Evolutionary conservation across 2,113 vertebrate genomes (phyloP).

Genomic region (Electrona antarctica): DNA sequence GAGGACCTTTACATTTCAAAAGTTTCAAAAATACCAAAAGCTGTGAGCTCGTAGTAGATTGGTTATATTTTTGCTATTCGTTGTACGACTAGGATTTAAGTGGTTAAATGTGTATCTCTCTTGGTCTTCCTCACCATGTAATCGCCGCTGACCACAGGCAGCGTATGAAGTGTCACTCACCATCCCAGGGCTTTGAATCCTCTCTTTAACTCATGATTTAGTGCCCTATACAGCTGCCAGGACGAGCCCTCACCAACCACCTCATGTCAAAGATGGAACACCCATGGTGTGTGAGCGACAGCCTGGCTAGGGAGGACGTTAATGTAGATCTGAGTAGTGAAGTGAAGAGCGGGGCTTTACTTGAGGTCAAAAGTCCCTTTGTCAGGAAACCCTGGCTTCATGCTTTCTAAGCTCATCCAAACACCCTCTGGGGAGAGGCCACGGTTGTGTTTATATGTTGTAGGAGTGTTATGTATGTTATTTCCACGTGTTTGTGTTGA

Average conservation of each 20-base stretch:
- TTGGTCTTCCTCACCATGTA: conserved; percentile 15
- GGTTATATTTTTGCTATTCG: too few relatives aligned
- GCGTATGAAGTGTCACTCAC: conserved; percentile 19
- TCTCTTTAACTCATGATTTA: conserved; percentile 22
- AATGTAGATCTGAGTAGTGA: conserved; percentile 15
- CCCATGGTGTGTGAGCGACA: conserved; percentile 29
- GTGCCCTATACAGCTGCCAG: conserved; percentile 34
- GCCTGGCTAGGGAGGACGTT: conserved; percentile 30
- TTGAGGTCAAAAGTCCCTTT: conserved; percentile 21
- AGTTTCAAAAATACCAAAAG: too few relatives aligned
- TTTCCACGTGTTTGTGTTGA: conserved; percentile 49
- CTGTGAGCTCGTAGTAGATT: too few relatives aligned
- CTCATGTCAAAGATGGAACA: conserved; percentile 42
- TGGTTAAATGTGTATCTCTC: background rate
- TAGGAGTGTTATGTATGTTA: conserved; percentile 34
- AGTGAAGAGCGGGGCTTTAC: conserved; percentile 12
- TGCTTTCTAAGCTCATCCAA: conserved; percentile 24
- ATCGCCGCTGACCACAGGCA: conserved; percentile 11
- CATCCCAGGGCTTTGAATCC: background rate
- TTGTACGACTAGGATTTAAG: too few relatives aligned
- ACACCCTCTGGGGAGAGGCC: conserved; percentile 14
- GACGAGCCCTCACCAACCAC: conserved; percentile 23
- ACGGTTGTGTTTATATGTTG: conserved; percentile 37
- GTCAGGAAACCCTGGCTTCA: conserved; percentile 3
- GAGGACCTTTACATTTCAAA: too few relatives aligned